Evolutionary conservation across 2,888 invertebrate species (phyloP).

Genomic region (Hyles lineata): DNA sequence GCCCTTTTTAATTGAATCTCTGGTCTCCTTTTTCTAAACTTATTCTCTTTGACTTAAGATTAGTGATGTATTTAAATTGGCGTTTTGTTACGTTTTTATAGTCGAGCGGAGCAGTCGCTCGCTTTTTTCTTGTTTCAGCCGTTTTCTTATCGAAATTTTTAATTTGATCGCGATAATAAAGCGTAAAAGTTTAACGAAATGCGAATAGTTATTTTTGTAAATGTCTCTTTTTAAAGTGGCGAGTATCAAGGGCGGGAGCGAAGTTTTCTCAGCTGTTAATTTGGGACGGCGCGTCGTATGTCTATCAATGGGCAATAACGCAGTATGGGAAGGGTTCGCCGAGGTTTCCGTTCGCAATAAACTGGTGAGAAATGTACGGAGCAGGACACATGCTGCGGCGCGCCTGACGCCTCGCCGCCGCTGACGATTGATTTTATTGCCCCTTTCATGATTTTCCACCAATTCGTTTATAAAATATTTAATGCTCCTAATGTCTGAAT

Average conservation of each 20-base stretch:
- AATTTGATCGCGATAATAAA: conserved; percentile 68
- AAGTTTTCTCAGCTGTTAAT: conserved; percentile 52
- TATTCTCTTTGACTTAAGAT: conserved; percentile 83
- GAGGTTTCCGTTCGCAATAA: conserved; percentile 80
- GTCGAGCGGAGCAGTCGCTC: conserved; percentile 54
- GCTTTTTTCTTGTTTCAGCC: conserved; percentile 52
- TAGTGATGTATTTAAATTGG: conserved; percentile 83
- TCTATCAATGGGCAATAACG: conserved; percentile 70
- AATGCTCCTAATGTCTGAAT: conserved; percentile 21
- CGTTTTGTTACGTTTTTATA: conserved; percentile 81
- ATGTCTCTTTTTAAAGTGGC: conserved; percentile 38
- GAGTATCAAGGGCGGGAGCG: conserved; percentile 23
- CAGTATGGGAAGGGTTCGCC: conserved; percentile 56
- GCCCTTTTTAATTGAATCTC: conserved; percentile 80
- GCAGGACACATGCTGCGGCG: conserved; percentile 53
- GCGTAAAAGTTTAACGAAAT: conserved; percentile 43
- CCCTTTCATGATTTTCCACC: conserved; percentile 56
- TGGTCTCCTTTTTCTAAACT: conserved; percentile 79
- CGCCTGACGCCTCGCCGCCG: conserved; percentile 49
- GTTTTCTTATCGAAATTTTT: conserved; percentile 69
- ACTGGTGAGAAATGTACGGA: conserved; percentile 62
- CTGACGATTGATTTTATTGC: conserved; percentile 72
- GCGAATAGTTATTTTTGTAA: conserved; percentile 38
- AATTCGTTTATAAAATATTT: conserved; percentile 30
- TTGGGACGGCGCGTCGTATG: conserved; percentile 66